Evolutionary conservation across 2,888 invertebrate species (phyloP), one percentile per base, ranked within the genome.

Genomic region (Strigamia maritima): DNA sequence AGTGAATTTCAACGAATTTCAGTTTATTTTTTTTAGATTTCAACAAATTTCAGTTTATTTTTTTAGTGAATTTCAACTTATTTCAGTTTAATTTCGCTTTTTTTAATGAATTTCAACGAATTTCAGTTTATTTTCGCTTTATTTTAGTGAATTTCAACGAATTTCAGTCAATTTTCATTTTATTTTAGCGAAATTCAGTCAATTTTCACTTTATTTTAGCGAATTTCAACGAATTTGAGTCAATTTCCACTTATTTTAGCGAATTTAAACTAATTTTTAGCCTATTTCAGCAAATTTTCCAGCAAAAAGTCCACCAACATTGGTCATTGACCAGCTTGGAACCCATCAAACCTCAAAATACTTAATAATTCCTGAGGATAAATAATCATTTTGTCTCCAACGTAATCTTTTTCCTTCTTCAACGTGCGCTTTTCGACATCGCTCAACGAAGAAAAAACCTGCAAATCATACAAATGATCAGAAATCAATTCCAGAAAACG

Each of bases 311-410:
- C n/a, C n/a, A n/a, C n/a, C n/a, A n/a, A n/a, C n/a, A n/a, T n/a
- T 31, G 31, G 31, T 31, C 6, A 31, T 31, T 6, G 6, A 31
- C 6, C 3, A 31, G 31, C 35, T 35, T 10, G 35, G 10, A 35
- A 79, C n/a, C 8, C 54, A 2, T 14, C 28, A 26, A 12, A 70
- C 70, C 70, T 70, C 12, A 70, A 70, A 70, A 28, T 70, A 70
- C 26, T 70, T 70, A 70, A 70, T 14, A 70, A 70, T 28, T 70
- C 70, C 28, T 70, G 14, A 70, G 70, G 70, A 24, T 70, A 26
- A 6, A 70, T 28, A 2, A 70, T 16, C 70, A 70, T 70, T 22
- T 24, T 65, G 10, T 70, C 70, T 28, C 70, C 70, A 28, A 35
- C 7, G 35, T 16, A 70, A 60, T 19, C n/a, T 12, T 60, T 10